Evolutionary conservation across 2,113 vertebrate genomes (phyloP).

Genomic region (Mystacornis crossleyi): DNA sequence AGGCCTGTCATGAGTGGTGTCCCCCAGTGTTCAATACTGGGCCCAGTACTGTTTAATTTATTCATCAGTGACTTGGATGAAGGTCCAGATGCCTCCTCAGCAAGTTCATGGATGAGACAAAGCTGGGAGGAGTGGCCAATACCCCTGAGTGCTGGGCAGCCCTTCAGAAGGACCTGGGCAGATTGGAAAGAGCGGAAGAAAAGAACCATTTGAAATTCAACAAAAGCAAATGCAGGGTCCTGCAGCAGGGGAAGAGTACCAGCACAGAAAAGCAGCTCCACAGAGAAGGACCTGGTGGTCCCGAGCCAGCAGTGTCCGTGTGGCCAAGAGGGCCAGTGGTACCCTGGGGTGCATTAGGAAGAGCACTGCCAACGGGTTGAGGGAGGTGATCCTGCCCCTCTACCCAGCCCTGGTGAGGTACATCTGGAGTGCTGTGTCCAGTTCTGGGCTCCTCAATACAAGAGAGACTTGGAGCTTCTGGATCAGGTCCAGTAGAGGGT

Average conservation of each 20-base stretch:
- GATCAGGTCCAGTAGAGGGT: rapidly evolving
- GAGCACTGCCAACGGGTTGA: rapidly evolving
- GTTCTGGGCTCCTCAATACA: not conserved
- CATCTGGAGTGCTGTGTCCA: not conserved
- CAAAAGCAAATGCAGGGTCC: not conserved
- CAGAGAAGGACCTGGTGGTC: not conserved
- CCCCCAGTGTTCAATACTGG: not conserved
- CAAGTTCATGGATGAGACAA: not conserved
- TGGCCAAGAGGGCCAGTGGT: not conserved
- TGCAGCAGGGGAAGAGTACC: not conserved
- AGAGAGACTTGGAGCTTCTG: not conserved
- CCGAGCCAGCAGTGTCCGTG: not conserved
- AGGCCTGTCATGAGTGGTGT: not conserved
- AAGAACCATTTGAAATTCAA: not conserved
- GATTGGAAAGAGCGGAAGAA: not conserved
- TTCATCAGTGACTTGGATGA: not conserved
- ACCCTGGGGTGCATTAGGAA: not conserved
- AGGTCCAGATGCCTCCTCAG: not conserved
- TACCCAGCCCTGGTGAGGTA: rapidly evolving
- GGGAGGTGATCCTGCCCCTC: not conserved
- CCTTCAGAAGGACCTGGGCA: not conserved
- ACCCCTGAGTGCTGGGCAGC: not conserved
- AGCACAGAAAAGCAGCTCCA: not conserved
- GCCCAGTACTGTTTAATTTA: not conserved
- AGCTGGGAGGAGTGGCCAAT: not conserved